Base-by-base conservation (phyloP, 1,140 invertebrate genomes). In the Zaprionus vittiger region DNA sequence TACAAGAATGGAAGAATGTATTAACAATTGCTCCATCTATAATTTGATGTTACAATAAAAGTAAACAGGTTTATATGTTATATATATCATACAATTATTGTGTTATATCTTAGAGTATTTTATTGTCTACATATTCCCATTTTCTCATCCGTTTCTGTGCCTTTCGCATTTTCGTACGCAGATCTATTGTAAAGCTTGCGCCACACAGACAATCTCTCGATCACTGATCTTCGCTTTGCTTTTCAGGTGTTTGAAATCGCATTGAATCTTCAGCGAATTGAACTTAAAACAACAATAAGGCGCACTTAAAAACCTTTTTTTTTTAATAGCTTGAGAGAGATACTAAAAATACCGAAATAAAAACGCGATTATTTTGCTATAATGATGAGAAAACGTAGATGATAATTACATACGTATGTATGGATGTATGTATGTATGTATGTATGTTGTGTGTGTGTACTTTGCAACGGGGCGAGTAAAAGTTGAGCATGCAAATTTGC, bases 401-500 rank as follows among this genome's bases (percentile, higher is more conserved):
- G 61, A 63, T 64, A 70, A 70, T 70, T 63, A 44, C 55, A 34
- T 55, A 20, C 9, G 12, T 44, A 11, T 59, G 5, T 47, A 7
- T 37, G 28, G 37, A 57, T 55, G 15, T 49, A n/a, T n/a, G n/a
- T n/a, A n/a, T 14, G 12, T 44, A 11, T 59, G 5, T 47, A 7
- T 37, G 28, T 57, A 57, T 55, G 15, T 49, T 26, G 24, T 28
- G 6, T 34, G 1, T 20, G 54, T 68, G 22, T 70, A 47, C 41
- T n/a, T 47, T 47, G 7, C 37, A 38, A 59, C 31, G 65, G 17
- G 14, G 20, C 31, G 31, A 38, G 67, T 71, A 64, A 64, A 64
- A 71, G 66, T 63, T 63, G 60, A 62, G 31, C 61, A 70, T 38
- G 67, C 66, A 64, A 76, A 86, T 86, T 83, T 86, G 78, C 79